These are phyloP conservation scores for Craniophora ligustri DNA, from an alignment of 2,888 invertebrate genomes.

Conservation along the genomic window DNA sequence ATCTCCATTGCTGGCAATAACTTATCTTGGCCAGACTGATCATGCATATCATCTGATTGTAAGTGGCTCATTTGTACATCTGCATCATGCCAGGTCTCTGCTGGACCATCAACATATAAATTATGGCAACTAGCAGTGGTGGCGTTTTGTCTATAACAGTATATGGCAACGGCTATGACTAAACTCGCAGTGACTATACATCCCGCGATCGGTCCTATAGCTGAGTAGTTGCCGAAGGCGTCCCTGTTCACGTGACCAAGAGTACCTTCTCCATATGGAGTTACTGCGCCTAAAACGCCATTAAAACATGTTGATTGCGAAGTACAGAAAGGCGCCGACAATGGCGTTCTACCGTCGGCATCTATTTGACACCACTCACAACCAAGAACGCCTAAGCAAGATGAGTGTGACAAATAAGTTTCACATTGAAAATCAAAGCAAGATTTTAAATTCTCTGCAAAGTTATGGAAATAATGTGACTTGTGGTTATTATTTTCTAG, in stretches of 20 bases:
- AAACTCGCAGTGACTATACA: conserved; percentile 94
- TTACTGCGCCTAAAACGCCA: conserved; percentile 94
- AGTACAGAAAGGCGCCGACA: conserved; percentile 93
- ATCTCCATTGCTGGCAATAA: conserved; percentile 89
- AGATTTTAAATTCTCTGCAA: conserved; percentile 88
- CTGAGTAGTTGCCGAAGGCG: conserved; percentile 89
- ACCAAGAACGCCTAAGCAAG: conserved; percentile 93
- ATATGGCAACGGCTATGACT: conserved; percentile 94
- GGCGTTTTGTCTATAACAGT: conserved; percentile 93
- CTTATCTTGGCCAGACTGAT: conserved; percentile 90
- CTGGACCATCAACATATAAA: conserved; percentile 84
- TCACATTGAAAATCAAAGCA: conserved; percentile 92
- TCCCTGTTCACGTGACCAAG: conserved; percentile 84
- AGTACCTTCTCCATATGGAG: conserved; percentile 94
- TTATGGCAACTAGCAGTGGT: conserved; percentile 85
- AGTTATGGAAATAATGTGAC: conserved; percentile 83
- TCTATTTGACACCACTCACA: conserved; percentile 97
- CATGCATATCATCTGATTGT: conserved; percentile 91
- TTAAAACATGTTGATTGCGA: conserved; percentile 95
- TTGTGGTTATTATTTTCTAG: conserved; percentile 85
- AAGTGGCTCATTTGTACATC: conserved; percentile 92
- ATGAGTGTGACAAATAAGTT: conserved; percentile 88
- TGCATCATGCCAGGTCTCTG: conserved; percentile 86
- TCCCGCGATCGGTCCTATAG: conserved; percentile 96
- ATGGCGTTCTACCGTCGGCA: conserved; percentile 91